phyloP scores from a whole-genome alignment of 1,140 invertebrate genomes.

The Drosophila funebris region DNA sequence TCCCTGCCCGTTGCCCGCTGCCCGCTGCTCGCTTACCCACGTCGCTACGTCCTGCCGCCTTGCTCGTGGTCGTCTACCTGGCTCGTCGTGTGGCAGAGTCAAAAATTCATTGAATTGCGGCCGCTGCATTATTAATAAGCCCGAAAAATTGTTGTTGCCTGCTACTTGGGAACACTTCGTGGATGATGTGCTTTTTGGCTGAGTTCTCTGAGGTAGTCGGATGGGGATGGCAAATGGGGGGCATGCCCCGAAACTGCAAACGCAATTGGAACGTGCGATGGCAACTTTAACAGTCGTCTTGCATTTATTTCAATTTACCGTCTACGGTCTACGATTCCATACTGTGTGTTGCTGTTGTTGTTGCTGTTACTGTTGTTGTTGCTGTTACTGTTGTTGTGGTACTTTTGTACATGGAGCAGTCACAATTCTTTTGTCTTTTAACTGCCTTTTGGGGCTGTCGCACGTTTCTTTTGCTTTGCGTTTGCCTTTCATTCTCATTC shows the following conservation, averaged over 20 bases:
- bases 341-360: neutral
- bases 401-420: constrained; percentile 29
- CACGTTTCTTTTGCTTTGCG: constrained; percentile 23
- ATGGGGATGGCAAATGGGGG: neutral
- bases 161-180: constrained; percentile 50
- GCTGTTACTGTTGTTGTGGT: constrained; percentile 2
- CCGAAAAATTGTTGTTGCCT: constrained; percentile 70
- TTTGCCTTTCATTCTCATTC: neutral
- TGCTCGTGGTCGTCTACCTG: neutral
- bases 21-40: neutral
- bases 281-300: constrained; percentile 76
- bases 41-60: neutral
- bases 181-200: constrained; percentile 29
- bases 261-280: constrained; percentile 77
- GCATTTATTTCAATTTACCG: constrained; percentile 79
- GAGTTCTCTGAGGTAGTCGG: neutral
- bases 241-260: constrained; percentile 17
- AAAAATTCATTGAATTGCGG: constrained; percentile 82
- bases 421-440: constrained; percentile 76
- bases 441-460: constrained; percentile 52
- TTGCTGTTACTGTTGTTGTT: neutral
- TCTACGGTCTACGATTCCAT: constrained; percentile 40
- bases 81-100: constrained; percentile 51
- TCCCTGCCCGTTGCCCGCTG: neutral
- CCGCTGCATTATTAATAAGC: constrained; percentile 80